Percentiles rank a stretch among this genome's conserved stretches.
phyloP scores from a whole-genome alignment of 2,113 vertebrate genomes.

The Tympanuchus pallidicinctus region DNA sequence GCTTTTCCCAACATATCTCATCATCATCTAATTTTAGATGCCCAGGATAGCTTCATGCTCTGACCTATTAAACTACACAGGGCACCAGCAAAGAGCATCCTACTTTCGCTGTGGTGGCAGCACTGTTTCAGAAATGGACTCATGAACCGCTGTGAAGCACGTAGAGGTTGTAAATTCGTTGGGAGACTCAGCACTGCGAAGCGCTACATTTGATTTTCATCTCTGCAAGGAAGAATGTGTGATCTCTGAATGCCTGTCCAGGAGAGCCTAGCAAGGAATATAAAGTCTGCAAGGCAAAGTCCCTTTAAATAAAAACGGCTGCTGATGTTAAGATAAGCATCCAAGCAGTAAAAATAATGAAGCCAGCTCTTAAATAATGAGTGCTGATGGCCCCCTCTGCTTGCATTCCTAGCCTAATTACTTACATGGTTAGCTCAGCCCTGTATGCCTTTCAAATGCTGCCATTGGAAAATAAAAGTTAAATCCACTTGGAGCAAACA shows the following conservation, averaged over 20 bases:
- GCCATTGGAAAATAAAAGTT: constrained; percentile 60
- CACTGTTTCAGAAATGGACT: background rate
- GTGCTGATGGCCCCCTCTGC: constrained; percentile 59
- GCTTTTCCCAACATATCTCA: background rate
- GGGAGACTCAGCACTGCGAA: background rate
- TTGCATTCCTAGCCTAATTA: constrained; percentile 66
- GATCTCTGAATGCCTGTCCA: background rate
- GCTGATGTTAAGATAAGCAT: constrained; percentile 64
- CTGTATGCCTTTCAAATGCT: constrained; percentile 70
- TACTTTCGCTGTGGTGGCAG: background rate
- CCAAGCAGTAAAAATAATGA: constrained; percentile 70
- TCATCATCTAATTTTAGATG: constrained; percentile 12
- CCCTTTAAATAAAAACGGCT: constrained; percentile 66
- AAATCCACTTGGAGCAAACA: constrained; percentile 14
- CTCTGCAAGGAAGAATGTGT: background rate
- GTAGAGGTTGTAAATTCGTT: background rate
- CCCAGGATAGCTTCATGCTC: background rate
- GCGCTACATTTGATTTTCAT: background rate
- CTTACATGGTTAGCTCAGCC: constrained; percentile 64
- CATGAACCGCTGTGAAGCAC: background rate
- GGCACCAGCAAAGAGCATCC: background rate
- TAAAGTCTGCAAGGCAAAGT: constrained; percentile 49
- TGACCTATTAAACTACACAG: background rate
- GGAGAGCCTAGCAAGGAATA: background rate
- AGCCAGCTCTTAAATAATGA: constrained; percentile 71